Percentiles rank a stretch among this genome's conserved stretches.
These are phyloP conservation scores for Halcyon malimbica DNA, from an alignment of 2,113 vertebrate species.

Conservation along the genomic window DNA sequence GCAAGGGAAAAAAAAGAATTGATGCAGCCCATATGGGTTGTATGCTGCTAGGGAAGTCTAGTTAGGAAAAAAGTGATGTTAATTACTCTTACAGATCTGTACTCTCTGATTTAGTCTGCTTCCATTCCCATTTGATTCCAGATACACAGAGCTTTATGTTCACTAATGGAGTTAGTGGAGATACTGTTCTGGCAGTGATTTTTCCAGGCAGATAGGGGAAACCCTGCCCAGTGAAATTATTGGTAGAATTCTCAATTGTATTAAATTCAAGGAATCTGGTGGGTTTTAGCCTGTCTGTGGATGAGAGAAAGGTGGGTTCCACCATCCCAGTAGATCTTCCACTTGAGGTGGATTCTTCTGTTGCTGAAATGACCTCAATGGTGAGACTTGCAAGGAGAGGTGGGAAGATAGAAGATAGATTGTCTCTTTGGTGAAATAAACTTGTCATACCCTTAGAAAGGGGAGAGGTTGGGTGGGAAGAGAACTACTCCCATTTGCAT, in stretches of 20 bases:
- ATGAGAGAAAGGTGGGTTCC: not conserved
- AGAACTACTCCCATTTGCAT: not conserved
- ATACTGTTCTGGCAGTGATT: not conserved
- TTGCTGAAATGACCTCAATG: not conserved
- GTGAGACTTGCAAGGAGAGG: not conserved
- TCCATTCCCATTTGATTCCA: conserved; percentile 7
- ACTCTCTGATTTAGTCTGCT: not conserved
- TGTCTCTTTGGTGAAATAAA: not conserved
- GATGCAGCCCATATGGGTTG: not conserved
- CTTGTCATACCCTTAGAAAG: not conserved
- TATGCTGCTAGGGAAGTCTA: not conserved
- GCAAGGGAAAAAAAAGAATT: rapidly evolving
- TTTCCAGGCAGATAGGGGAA: not conserved
- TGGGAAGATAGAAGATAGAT: not conserved
- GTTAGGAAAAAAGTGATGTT: not conserved
- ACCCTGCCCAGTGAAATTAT: not conserved
- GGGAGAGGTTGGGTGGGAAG: not conserved
- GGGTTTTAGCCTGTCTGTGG: not conserved
- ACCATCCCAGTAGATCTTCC: not conserved
- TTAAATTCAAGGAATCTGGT: not conserved
- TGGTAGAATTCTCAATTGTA: not conserved
- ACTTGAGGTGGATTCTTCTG: not conserved
- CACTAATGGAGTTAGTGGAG: not conserved
- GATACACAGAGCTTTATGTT: not conserved
- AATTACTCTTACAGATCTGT: not conserved